Conservation (phyloP, 2,113 vertebrate genomes). For the Gymnarchus niloticus region DNA sequence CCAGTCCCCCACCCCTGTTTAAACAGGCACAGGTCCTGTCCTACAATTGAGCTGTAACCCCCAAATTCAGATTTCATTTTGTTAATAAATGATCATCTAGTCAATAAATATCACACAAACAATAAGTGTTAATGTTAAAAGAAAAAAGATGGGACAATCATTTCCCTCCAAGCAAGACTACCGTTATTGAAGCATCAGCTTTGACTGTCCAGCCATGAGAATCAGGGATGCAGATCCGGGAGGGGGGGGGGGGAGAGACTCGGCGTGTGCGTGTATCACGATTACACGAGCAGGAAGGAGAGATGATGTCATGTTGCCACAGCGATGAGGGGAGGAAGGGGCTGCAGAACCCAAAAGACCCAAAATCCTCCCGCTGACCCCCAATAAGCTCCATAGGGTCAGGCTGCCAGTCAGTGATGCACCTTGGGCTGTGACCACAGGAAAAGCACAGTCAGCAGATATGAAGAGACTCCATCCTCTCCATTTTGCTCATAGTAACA, state of each 20-base stretch:
- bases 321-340: background rate
- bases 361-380: too few species aligned
- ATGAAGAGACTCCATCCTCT: background rate
- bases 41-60: background rate
- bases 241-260: too few species aligned
- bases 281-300: background rate
- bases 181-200: background rate
- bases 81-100: background rate
- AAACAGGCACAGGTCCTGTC: background rate
- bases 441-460: background rate
- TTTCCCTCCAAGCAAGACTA: background rate
- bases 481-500: background rate
- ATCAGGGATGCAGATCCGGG: too few species aligned
- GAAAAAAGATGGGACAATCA: background rate
- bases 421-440: slow-evolving; percentile 51
- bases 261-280: too few species aligned
- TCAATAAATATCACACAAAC: background rate
- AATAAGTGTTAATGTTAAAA: background rate
- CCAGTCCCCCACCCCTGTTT: background rate
- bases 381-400: background rate
- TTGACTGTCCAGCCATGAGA: background rate
- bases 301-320: background rate
- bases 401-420: slow-evolving; percentile 57
- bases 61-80: background rate
- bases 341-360: background rate